Conservation (phyloP, 2,888 invertebrate species). For the Formica aserva region DNA sequence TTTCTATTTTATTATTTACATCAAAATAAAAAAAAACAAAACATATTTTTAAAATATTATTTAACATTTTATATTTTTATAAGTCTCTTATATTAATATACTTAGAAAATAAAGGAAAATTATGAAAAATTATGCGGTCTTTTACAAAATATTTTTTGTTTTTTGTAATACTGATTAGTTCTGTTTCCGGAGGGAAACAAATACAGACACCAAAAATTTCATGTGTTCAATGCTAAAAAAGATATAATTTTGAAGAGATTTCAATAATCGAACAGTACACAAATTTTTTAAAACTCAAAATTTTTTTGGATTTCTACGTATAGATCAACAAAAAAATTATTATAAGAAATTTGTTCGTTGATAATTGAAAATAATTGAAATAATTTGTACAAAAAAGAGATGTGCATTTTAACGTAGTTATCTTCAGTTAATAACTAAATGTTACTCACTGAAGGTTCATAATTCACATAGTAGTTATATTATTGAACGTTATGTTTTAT, state of each 20-base stretch:
- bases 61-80: too few species aligned
- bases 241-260: neutral
- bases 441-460: neutral
- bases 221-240: neutral
- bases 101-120: neutral
- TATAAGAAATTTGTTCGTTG: neutral
- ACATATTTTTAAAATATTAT: too few species aligned
- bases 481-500: neutral
- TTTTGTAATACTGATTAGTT: neutral
- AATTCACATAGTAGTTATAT: neutral
- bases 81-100: neutral
- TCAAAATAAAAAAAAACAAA: too few species aligned
- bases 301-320: neutral
- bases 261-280: neutral
- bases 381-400: neutral
- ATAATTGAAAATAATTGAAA: neutral
- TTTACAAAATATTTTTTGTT: neutral
- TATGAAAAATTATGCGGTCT: neutral
- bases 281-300: neutral
- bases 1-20: too few species aligned
- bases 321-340: neutral
- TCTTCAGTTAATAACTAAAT: neutral
- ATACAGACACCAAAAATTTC: neutral
- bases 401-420: neutral
- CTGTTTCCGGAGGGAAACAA: neutral